Percentiles rank a stretch among this genome's conserved stretches.
These are phyloP conservation scores for Pollimyrus isidori DNA, from an alignment of 2,113 vertebrate species.

Conservation along the genomic window DNA sequence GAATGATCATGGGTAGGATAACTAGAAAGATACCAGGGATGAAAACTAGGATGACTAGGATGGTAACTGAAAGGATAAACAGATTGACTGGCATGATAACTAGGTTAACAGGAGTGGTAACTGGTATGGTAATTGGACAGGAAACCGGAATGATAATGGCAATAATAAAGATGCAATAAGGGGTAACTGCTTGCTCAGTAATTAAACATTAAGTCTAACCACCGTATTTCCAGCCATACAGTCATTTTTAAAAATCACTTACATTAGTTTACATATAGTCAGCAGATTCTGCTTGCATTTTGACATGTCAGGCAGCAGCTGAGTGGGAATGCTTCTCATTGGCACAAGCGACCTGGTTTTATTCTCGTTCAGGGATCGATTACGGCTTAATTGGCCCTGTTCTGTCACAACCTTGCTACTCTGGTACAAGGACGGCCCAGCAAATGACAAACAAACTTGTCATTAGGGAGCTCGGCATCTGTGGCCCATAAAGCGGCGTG, in stretches of 20 bases:
- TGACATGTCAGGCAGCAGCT: background rate
- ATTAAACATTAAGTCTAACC: background rate
- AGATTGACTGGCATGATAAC: too few species aligned
- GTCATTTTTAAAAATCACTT: background rate
- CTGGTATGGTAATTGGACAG: background rate
- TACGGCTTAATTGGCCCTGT: background rate
- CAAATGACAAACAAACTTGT: conserved; percentile 47
- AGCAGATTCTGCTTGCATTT: background rate
- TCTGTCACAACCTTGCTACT: background rate
- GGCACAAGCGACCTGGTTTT: background rate
- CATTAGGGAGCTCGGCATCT: conserved; percentile 43
- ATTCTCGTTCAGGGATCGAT: background rate
- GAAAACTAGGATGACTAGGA: background rate
- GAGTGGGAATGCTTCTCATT: background rate
- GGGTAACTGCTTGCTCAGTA: too few species aligned
- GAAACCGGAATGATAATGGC: background rate
- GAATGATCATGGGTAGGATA: too few species aligned
- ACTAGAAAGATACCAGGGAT: too few species aligned
- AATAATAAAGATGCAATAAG: background rate
- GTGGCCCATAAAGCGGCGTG: conserved; percentile 40
- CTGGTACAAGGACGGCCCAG: conserved; percentile 25
- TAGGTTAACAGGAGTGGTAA: background rate
- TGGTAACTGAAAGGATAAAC: background rate
- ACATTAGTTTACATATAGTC: background rate
- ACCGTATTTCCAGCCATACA: background rate